Evolutionary conservation across 2,797 vertebrate genomes (phyloP), one percentile per base, ranked within the genome.

Genomic region (Cacajao melanocephalus): DNA sequence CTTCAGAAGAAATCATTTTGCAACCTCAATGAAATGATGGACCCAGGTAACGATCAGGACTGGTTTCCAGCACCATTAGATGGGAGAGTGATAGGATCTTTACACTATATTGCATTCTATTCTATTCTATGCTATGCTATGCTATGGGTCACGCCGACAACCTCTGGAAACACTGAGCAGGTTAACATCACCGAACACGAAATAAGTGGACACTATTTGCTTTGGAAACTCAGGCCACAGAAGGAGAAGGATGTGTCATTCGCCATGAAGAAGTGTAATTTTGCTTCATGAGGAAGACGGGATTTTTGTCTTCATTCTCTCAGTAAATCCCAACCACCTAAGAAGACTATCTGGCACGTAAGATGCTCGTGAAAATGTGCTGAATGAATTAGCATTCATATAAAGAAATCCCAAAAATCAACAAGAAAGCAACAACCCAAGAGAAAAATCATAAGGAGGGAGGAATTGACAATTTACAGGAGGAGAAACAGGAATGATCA

Each of bases 1-100:
- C 26, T 52, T 30, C 75, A 28, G 24, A 58, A 80, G 50, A 33
- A 20, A 13, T 41, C 6, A 1, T 39, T 48, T n/a, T 50, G n/a
- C 58, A 61, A 39, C n/a, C 3, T 30, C 20, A 26, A 0, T 19
- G 48, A 36, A 70, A 46, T 11, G 2, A 48, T 5, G 58, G 41
- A 5, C n/a, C 26, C 58, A 41, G 50, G 41, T 15, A 20, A 7
- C 4, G 11, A 19, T 39, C 20, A 1, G 1, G 5, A 2, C 0
- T 6, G n/a, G 33, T 28, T 41, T 28, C 93, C 26, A 13, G 30
- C 81, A 33, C 26, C 50, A 4, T 14, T 36, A 39, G 33, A 9
- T 24, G 7, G 58, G 20, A 39, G 15, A 15, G 14, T 36, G 39
- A 15, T 33, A 36, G 33, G 72, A 7, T 78, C 24, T n/a, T 67